Evolutionary conservation across 2,113 vertebrate genomes (phyloP).

Genomic region (Sciurus niger): DNA sequence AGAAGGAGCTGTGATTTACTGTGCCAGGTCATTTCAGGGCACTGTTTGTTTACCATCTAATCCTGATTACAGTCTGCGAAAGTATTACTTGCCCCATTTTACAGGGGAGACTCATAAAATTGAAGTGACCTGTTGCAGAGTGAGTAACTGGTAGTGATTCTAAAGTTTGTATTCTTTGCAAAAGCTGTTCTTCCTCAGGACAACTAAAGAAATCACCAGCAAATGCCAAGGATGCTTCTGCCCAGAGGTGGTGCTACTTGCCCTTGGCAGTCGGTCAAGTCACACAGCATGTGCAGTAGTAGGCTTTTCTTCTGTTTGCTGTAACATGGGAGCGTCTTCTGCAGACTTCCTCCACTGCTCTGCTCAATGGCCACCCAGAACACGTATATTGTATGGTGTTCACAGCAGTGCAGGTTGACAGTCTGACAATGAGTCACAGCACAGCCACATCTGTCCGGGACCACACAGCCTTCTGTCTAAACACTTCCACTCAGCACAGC

Average conservation of each 20-base stretch:
- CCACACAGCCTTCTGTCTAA: constrained; percentile 81
- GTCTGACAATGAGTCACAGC: constrained; percentile 60
- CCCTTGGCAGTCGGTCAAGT: background rate
- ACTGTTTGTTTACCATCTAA: background rate
- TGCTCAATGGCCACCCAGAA: background rate
- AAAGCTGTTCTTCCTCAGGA: background rate
- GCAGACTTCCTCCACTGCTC: background rate
- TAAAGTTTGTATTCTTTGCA: background rate
- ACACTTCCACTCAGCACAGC: constrained; percentile 49
- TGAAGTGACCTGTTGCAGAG: background rate
- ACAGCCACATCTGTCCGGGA: constrained; percentile 72
- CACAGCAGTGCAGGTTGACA: constrained; percentile 7
- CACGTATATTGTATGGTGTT: background rate
- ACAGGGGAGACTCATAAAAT: background rate
- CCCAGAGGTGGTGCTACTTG: background rate
- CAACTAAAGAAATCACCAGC: background rate
- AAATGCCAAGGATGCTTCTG: constrained; percentile 20
- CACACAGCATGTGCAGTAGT: accelerated
- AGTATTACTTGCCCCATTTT: background rate
- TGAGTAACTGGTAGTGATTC: background rate
- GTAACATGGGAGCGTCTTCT: background rate
- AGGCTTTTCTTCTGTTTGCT: background rate
- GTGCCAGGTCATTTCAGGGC: background rate
- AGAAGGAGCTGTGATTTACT: background rate
- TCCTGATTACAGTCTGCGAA: background rate